Percentiles rank a stretch among this genome's conserved stretches.
Evolutionary conservation across 2,113 vertebrate species (phyloP).

Genomic region (Cinclus mexicanus): DNA sequence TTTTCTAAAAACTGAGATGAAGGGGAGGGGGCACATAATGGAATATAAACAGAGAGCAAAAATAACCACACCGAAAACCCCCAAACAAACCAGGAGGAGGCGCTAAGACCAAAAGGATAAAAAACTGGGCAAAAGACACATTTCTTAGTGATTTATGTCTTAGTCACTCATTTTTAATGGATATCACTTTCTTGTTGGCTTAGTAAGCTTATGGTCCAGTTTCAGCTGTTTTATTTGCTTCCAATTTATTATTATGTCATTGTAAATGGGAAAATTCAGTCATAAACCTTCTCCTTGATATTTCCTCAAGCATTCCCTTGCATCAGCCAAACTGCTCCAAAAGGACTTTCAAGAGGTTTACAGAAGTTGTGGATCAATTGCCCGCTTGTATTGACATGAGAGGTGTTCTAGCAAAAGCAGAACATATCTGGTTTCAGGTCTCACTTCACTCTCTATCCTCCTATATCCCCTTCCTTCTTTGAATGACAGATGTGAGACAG

Average conservation of each 20-base stretch:
- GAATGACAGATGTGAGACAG: not conserved
- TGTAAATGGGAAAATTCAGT: not conserved
- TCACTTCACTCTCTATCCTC: not conserved
- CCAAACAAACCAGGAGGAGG: not conserved
- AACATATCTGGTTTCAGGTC: not conserved
- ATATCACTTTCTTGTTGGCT: not conserved
- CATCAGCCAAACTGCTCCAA: not conserved
- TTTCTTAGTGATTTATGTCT: not conserved
- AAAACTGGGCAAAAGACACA: not conserved
- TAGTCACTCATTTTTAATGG: not conserved
- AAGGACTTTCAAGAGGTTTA: not conserved
- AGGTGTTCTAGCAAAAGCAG: not conserved
- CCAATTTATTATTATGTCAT: not conserved
- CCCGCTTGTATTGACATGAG: not conserved
- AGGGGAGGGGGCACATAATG: not conserved
- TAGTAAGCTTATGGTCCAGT: not conserved
- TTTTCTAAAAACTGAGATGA: not conserved
- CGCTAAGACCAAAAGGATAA: not conserved
- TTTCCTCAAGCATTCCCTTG: not conserved
- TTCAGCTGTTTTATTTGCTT: not conserved
- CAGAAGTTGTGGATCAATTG: not conserved
- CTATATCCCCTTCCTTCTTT: fast-evolving
- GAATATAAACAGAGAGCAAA: not conserved
- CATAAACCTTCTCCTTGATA: not conserved
- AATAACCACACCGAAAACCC: not conserved